A percentile compares a stretch with the other conserved stretches of the same genome.
These are phyloP conservation scores for Buphagus erythrorhynchus DNA, from an alignment of 2,797 vertebrate species.

Conservation along the genomic window DNA sequence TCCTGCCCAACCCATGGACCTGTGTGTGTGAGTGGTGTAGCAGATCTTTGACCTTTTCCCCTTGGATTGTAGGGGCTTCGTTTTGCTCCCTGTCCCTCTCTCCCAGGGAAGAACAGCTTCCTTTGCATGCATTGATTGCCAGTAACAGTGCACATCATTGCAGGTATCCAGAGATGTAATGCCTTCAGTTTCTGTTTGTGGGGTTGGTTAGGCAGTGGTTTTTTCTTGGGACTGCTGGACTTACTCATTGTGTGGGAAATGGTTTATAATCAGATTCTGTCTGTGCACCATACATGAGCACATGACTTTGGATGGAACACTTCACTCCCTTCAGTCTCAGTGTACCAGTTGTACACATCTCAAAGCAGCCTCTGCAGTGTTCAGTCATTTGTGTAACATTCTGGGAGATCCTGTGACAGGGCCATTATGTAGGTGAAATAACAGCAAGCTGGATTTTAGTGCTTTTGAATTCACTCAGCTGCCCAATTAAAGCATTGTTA, in stretches of 20 bases:
- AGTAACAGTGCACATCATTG: background rate
- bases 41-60: background rate
- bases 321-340: background rate
- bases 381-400: background rate
- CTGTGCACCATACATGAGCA: background rate
- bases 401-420: background rate
- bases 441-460: background rate
- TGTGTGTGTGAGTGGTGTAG: background rate
- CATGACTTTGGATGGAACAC: background rate
- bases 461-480: background rate
- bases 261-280: background rate
- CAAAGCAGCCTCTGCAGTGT: background rate
- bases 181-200: background rate
- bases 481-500: background rate
- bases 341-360: background rate
- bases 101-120: background rate
- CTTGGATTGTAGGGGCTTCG: background rate
- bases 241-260: background rate
- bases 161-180: background rate
- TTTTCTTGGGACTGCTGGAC: background rate
- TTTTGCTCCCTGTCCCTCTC: background rate
- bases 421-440: background rate
- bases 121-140: background rate
- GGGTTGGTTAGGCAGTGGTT: background rate
- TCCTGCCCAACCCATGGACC: background rate